phyloP scores from a whole-genome alignment of 2,797 vertebrate genomes.

The Masticophis lateralis region DNA sequence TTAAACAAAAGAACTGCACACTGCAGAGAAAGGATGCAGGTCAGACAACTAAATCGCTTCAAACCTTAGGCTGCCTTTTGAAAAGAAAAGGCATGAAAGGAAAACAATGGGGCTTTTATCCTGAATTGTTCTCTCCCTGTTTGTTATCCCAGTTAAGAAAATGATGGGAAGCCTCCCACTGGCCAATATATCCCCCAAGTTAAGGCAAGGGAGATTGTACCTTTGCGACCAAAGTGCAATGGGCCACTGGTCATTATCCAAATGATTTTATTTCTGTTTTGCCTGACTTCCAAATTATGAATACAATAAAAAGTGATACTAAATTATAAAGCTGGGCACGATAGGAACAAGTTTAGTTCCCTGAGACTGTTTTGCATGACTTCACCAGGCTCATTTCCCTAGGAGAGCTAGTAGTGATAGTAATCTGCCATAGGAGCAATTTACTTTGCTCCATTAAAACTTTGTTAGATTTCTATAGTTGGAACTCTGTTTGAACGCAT shows the following conservation, averaged over 20 bases:
- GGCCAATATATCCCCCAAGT: slow-evolving; percentile 65
- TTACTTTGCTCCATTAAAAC: slow-evolving; percentile 64
- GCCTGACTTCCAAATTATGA: slow-evolving; percentile 63
- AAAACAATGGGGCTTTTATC: slow-evolving; percentile 79
- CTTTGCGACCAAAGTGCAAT: slow-evolving; percentile 62
- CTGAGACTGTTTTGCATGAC: slow-evolving; percentile 50
- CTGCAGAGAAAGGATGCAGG: slow-evolving; percentile 76
- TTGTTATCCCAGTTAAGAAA: slow-evolving; percentile 78
- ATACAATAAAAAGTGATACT: slow-evolving; percentile 59
- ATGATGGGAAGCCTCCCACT: slow-evolving; percentile 74
- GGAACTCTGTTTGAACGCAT: slow-evolving; percentile 58
- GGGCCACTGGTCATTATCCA: slow-evolving; percentile 64
- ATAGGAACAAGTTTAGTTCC: slow-evolving; percentile 54
- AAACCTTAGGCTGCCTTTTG: slow-evolving; percentile 79
- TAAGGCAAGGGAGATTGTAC: slow-evolving; percentile 62
- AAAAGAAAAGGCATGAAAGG: slow-evolving; percentile 77
- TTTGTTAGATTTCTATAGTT: slow-evolving; percentile 65
- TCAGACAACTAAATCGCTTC: slow-evolving; percentile 81
- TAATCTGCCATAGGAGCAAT: slow-evolving; percentile 52
- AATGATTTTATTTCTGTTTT: slow-evolving; percentile 51
- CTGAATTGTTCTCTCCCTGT: slow-evolving; percentile 79
- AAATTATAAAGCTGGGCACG: slow-evolving; percentile 56
- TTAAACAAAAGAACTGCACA: slow-evolving; percentile 82
- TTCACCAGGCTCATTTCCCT: slow-evolving; percentile 56
- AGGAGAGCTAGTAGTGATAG: slow-evolving; percentile 59